Evolutionary conservation across 2,113 vertebrate species (phyloP), one percentile per base, ranked within the genome.

Genomic region (Zonotrichia leucophrys): DNA sequence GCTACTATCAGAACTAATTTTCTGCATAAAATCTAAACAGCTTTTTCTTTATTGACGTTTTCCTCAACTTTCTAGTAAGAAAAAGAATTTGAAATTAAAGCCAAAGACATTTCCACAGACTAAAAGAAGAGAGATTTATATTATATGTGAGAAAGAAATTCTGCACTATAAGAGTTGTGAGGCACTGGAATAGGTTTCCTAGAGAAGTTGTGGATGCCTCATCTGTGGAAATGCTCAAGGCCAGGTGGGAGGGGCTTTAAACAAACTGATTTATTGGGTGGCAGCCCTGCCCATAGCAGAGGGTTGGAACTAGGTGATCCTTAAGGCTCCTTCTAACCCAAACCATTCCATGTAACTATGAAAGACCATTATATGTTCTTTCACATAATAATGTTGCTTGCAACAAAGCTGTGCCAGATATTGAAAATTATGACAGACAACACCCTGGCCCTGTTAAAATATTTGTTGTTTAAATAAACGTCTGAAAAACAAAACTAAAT

Each of bases 91-190:
- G 5, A 69, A 41, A 41, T 20, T 52, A 62, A 68, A 92, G 20
- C 5, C 18, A 73, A 10, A 52, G 11, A 22, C 30, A 3, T 58
- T 92, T 77, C 41, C 41, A 77, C 24, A 62, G 19, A 37, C 11
- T 5, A 21, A 63, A 63, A 69, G 25, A 41, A 17, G 21, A 47
- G 22, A 69, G 9, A 41, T 69, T 63, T 49, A 33, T 10, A 49
- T 69, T 42, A 63, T 9, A 55, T 14, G 5, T 19, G 22, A 37
- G 22, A 55, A 62, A 49, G 41, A 37, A 76, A 70, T 70, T 49
- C 16, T 23, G 35, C 27, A 30, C 33, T 39, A 3, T 11, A 19
- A 42, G 25, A 55, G 21, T 37, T 0, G 0, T 49, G 35, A 69
- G 10, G 16, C 21, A 35, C 17, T 35, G 55, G 31, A 41, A 49